Base-by-base conservation (phyloP, 2,797 vertebrate genomes). In the Anas capensis region DNA sequence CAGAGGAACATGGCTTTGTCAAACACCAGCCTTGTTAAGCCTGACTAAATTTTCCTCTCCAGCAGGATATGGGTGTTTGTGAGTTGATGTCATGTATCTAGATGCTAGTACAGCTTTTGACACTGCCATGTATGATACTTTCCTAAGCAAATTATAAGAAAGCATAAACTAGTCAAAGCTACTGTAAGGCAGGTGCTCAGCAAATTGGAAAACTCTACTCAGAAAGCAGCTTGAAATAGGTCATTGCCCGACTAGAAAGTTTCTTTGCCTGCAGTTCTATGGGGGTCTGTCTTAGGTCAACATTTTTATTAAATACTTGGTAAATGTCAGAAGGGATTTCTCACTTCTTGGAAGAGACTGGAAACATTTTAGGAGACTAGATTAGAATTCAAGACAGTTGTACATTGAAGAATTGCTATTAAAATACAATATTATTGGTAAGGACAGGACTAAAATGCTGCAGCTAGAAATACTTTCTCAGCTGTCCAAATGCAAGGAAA, bases 241-340 rank as follows among this genome's bases (percentile, higher is more conserved):
- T 88, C 38, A 29, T 40, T 86, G 85, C 36, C 76, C 89, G 69
- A 78, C 57, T 83, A 70, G 36, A 78, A 81, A 58, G 40, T 72
- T 90, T 86, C 49, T 78, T 90, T 86, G 54, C 68, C 64, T 76
- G 61, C 33, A 62, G 12, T 78, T 86, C 77, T 77, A 79, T 11
- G 8, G 69, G 33, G 85, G 54, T 76, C 85, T 10, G 7, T 86
- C 66, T 79, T 79, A 54, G 36, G 23, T 91, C 69, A 91, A 88
- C 36, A 65, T 62, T 83, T 92, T 81, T 81, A 76, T 88, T 90
- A 91, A 91, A 79, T 92, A 61, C 57, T 69, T 83, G 36, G 54
- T 81, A 86, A 88, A 86, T 19, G 34, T 51, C 76, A 65, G 80
- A 78, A 86, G 51, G 66, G 36, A 83, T 88, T 95, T 92, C 69